These are phyloP conservation scores for Drosophila sordidapex DNA, from an alignment of 2,888 invertebrate genomes.

Conservation along the genomic window DNA sequence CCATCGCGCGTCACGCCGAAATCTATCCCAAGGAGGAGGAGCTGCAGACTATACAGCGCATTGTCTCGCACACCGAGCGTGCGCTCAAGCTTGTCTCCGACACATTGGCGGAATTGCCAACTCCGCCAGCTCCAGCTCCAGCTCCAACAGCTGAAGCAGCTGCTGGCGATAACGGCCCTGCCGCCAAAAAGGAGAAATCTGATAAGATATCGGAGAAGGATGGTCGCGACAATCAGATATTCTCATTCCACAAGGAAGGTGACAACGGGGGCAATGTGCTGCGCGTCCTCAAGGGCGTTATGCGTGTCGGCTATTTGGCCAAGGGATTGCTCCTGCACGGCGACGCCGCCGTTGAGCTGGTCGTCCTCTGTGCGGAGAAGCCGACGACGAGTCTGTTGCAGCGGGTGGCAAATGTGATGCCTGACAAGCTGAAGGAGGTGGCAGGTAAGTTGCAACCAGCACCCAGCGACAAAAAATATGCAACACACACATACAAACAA, in stretches of 20 bases:
- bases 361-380: constrained; percentile 97
- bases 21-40: constrained; percentile 97
- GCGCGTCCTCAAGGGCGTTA: constrained; percentile 96
- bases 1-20: constrained; percentile 95
- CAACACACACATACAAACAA: constrained; percentile 67
- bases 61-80: constrained; percentile 96
- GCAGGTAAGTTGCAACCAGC: constrained; percentile 86
- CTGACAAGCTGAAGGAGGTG: constrained; percentile 90
- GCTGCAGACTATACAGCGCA: constrained; percentile 94
- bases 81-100: constrained; percentile 98
- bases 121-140: constrained; percentile 17
- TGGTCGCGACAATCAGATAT: constrained; percentile 92
- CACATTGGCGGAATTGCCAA: constrained; percentile 88
- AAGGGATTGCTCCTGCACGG: constrained; percentile 95
- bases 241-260: constrained; percentile 89
- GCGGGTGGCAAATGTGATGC: constrained; percentile 93
- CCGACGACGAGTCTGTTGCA: constrained; percentile 95
- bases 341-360: constrained; percentile 95
- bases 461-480: constrained; percentile 5
- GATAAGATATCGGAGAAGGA: constrained; percentile 87
- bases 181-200: constrained; percentile 82
- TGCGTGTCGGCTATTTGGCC: constrained; percentile 96
- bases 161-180: constrained; percentile 48
- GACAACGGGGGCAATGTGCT: constrained; percentile 86
- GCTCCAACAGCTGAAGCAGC: not conserved